phyloP scores from a whole-genome alignment of 2,888 invertebrate species.

The Caenorhabditis sp. region DNA sequence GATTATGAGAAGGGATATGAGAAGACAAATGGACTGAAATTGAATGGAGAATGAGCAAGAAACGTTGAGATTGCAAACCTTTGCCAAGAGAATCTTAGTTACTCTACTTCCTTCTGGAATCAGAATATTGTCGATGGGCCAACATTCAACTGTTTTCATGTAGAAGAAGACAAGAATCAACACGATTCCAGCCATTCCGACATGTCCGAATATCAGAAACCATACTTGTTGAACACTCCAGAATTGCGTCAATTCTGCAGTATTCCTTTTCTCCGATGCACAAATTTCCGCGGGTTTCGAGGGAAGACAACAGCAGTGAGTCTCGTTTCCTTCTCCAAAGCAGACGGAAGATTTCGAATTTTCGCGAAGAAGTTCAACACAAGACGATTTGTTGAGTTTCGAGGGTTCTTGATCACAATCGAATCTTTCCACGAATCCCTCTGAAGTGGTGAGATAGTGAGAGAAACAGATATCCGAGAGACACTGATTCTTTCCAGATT shows the following conservation, averaged over 20 bases:
- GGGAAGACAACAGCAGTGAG: conserved; percentile 58
- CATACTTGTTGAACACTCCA: conserved; percentile 48
- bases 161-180: conserved; percentile 28
- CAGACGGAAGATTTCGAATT: conserved; percentile 24
- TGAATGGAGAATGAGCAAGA: not conserved
- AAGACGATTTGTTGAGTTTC: conserved; percentile 28
- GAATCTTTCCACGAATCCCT: conserved; percentile 54
- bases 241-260: conserved; percentile 24
- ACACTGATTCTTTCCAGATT: conserved; percentile 16
- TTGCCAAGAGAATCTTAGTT: conserved; percentile 7
- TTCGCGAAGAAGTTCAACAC: conserved; percentile 10
- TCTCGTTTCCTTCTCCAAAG: conserved; percentile 34
- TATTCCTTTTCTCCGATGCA: conserved; percentile 38
- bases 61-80: not conserved
- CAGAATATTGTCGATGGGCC: conserved; percentile 38
- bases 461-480: conserved; percentile 50
- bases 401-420: conserved; percentile 41
- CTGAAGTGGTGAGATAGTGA: conserved; percentile 32
- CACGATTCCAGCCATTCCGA: conserved; percentile 21
- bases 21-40: conserved; percentile 34
- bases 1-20: conserved; percentile 28
- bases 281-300: conserved; percentile 30
- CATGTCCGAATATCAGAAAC: conserved; percentile 36
- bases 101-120: conserved; percentile 25
- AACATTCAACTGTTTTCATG: conserved; percentile 24